Percentiles rank a stretch among this genome's conserved stretches.
Conservation (phyloP, 1,140 invertebrate species). For the Diplogasteroides magnus region DNA sequence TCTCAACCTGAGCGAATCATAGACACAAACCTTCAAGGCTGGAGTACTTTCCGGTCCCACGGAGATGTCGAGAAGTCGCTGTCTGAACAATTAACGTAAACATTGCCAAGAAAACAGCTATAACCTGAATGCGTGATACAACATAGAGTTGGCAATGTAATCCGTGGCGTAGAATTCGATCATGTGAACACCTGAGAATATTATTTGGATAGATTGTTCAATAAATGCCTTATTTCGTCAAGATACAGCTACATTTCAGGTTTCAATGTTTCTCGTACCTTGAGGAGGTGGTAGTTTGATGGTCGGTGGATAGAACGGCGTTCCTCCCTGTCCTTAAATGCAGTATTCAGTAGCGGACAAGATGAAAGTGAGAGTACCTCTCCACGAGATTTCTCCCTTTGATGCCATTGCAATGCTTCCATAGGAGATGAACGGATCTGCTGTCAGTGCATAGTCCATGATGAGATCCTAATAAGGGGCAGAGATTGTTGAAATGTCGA, state of each 20-base stretch:
- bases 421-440: constrained; percentile 47
- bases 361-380: background rate
- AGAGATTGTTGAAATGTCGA: constrained; percentile 22
- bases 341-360: background rate
- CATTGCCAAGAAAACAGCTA: too few species aligned
- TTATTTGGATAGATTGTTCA: background rate
- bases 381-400: constrained; percentile 50
- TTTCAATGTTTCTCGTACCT: too few species aligned
- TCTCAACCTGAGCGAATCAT: too few species aligned
- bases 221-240: constrained; percentile 6
- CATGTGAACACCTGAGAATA: constrained; percentile 46
- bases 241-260: too few species aligned
- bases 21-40: constrained; percentile 9
- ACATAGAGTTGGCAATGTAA: constrained; percentile 55
- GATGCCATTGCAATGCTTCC: constrained; percentile 51
- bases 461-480: constrained; percentile 52
- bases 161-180: constrained; percentile 52
- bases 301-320: constrained; percentile 52
- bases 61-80: constrained; percentile 49
- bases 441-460: constrained; percentile 48
- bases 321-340: constrained; percentile 43
- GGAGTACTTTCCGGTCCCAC: constrained; percentile 43
- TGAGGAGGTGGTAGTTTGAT: constrained; percentile 49
- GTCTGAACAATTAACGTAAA: too few species aligned
- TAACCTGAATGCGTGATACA: constrained; percentile 55